Evolutionary conservation across 2,797 vertebrate species (phyloP), one percentile per base, ranked within the genome.

Genomic region (Peromyscus eremicus): DNA sequence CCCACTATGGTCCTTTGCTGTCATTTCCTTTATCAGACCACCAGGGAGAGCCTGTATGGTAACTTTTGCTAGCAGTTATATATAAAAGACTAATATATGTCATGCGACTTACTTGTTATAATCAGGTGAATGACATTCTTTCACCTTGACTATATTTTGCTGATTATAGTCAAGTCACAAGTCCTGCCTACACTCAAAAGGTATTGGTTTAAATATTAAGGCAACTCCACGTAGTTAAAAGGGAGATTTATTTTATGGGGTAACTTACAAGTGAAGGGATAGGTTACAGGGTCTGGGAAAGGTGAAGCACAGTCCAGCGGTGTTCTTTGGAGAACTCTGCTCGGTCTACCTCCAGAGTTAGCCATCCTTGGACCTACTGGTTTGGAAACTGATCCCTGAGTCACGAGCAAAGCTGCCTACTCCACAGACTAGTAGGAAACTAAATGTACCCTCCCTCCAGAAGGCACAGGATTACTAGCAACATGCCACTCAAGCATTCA

Each of bases 401-500:
- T 40, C 60, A 77, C 16, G 12, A 93, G 29, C 70, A 64, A 76
- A 91, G 66, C 29, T 76, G 25, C 37, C 32, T 66, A 23, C 25
- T 52, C 43, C 9, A 34, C 70, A 79, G n/a, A 82, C 82, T 57
- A 52, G n/a, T 46, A 14, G 49, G 16, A 57, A 81, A 52, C 64
- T 55, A 81, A 91, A 3, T 34, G 76, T 40, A 88, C 83, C 14
- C 10, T 97, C 46, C 62, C 64, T 52, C 43, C 93, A 94, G 91
- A 91, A 57, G 37, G 55, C 60, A 92, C n/a, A 80, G 27, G 64
- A 82, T 89, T 87, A 77, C 68, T 62, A 82, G 71, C 62, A 88
- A 89, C 73, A 94, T 25, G 70, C 14, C 12, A 32, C 29, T 77
- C 27, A 60, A 82, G 62, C 43, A 8, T 16, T 96, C 27, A 82